These are phyloP conservation scores for Mystacornis crossleyi DNA, from an alignment of 2,113 vertebrate genomes.

Conservation along the genomic window DNA sequence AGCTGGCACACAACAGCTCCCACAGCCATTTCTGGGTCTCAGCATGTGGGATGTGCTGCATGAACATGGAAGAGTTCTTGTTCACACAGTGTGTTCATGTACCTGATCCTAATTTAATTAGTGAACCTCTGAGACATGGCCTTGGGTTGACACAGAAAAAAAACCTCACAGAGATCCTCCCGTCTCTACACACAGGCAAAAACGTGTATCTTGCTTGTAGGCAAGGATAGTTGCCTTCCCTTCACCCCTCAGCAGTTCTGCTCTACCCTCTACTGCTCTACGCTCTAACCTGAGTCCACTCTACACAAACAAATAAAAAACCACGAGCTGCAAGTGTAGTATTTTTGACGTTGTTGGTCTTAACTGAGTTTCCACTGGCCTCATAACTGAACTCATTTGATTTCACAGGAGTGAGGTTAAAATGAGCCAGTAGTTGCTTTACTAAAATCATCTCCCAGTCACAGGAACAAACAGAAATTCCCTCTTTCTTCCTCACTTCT, in stretches of 20 bases:
- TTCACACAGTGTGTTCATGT: accelerated
- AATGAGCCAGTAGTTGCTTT: neutral
- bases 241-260: neutral
- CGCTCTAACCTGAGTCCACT: neutral
- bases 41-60: neutral
- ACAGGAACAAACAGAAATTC: neutral
- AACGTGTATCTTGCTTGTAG: neutral
- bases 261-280: neutral
- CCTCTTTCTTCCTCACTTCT: neutral
- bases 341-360: neutral
- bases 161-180: neutral
- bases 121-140: neutral
- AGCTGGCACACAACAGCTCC: neutral
- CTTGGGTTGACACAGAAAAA: neutral
- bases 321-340: neutral
- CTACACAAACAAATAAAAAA: neutral
- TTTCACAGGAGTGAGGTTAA: neutral
- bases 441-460: neutral
- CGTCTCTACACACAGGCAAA: neutral
- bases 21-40: neutral
- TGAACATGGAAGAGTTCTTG: neutral
- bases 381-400: neutral
- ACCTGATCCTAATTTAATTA: neutral
- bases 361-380: neutral
- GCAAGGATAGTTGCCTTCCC: neutral